phyloP scores from a whole-genome alignment of 1,140 invertebrate genomes.

The Panagrolaimus sp. region DNA sequence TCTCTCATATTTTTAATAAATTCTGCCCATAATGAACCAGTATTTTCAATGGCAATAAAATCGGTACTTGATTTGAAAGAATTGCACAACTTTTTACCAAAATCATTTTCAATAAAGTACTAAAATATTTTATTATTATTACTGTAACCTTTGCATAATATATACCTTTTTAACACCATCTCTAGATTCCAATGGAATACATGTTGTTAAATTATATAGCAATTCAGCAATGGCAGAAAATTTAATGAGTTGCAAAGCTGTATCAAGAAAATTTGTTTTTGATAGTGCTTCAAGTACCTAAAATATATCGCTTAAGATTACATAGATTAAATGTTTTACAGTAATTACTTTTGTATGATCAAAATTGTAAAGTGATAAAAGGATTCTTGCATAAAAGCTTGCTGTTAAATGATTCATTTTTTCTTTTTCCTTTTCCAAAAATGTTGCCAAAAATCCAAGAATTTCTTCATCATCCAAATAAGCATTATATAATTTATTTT shows the following conservation, averaged over 20 bases:
- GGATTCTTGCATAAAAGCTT: conserved; percentile 5
- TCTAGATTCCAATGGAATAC: neutral
- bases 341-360: neutral
- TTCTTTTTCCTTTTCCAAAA: neutral
- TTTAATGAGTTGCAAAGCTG: too few relatives aligned
- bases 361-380: conserved; percentile 10
- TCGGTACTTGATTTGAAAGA: neutral
- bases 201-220: conserved; percentile 5
- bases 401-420: neutral
- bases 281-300: neutral
- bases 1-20: neutral
- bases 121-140: too few relatives aligned
- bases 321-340: neutral
- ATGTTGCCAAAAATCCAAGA: neutral
- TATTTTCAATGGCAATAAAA: neutral
- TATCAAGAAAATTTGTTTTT: too few relatives aligned
- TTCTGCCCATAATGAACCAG: neutral
- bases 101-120: too few relatives aligned
- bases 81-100: too few relatives aligned
- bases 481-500: neutral
- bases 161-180: neutral
- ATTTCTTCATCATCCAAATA: neutral
- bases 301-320: neutral
- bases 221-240: neutral
- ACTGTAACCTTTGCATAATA: too few relatives aligned